Evolutionary conservation across 2,113 vertebrate species (phyloP).

Genomic region (Himantopus leucocephalus): DNA sequence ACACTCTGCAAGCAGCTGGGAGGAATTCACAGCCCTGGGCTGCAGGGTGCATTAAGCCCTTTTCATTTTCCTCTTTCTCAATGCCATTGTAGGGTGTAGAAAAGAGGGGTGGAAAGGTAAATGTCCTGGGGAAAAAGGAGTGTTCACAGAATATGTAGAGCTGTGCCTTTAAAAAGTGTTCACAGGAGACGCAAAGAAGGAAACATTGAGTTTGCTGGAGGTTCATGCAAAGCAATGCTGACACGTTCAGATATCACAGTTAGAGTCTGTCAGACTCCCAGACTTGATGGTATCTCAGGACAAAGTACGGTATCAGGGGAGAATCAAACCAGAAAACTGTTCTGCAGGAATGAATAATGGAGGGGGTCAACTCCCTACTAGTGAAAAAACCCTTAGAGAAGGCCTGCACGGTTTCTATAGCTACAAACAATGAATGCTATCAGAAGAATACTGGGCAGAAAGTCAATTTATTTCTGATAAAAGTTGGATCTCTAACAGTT

Average conservation of each 20-base stretch:
- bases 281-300: background rate
- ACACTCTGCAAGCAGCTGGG: background rate
- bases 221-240: background rate
- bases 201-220: background rate
- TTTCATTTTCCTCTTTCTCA: background rate
- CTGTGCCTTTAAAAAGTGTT: background rate
- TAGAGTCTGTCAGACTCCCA: background rate
- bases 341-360: background rate
- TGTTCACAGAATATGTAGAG: background rate
- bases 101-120: background rate
- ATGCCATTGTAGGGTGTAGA: background rate
- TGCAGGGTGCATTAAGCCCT: background rate
- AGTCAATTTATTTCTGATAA: slow-evolving; percentile 4
- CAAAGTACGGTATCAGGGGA: fast-evolving
- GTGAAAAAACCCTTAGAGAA: background rate
- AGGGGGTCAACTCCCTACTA: background rate
- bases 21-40: background rate
- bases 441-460: slow-evolving; percentile 5
- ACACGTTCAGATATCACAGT: background rate
- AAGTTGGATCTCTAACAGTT: background rate
- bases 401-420: background rate
- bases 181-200: background rate
- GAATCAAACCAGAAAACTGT: background rate
- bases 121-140: background rate
- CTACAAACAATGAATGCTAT: background rate